Evolutionary conservation across 2,113 vertebrate genomes (phyloP), one percentile per base, ranked within the genome.

Genomic region (Baryphthengus martii): DNA sequence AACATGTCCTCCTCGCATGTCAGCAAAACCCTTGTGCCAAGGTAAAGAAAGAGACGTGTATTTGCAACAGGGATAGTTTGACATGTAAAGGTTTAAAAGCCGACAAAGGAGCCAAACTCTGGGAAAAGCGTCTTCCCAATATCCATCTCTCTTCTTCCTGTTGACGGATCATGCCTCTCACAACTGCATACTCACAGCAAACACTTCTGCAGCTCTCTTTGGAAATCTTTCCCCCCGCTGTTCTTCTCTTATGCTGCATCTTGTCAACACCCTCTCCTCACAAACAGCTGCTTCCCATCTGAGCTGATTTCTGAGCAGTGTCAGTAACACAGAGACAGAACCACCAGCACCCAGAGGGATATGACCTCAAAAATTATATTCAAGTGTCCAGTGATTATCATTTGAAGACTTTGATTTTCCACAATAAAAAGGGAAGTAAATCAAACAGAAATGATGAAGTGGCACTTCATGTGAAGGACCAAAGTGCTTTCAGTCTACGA

Each of bases 271-370:
- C 21, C 31, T 28, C 55, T 88, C 26, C 40, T 86, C 81, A 68
- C 73, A 44, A 81, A 85, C 93, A 96, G 81, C 70, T 88, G 74
- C 59, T 83, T 93, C 59, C 78, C 88, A 91, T 85, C 85, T 66
- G 73, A 95, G 47, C 53, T 15, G 37, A 61, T 33, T 75, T 85
- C 71, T 58, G 35, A 93, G 70, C 83, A 65, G 58, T 37, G 45
- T 70, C 11, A 1, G 47, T 59, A 85, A 95, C 37, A 85, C 35
- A 85, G 82, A 80, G 25, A 82, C 33, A 89, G 42, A 86, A 50
- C 39, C 50, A 85, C 39, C 23, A 91, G 78, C 67, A 85, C 52
- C 20, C 33, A n/a, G 42, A 82, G 29, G 7, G 18, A 59, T 45
- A 44, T 0, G 5, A 92, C 23, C n/a, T 88, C 83, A 86, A 91